These are phyloP conservation scores for Parnassius mnemosyne DNA, from an alignment of 2,888 invertebrate genomes.

Conservation along the genomic window DNA sequence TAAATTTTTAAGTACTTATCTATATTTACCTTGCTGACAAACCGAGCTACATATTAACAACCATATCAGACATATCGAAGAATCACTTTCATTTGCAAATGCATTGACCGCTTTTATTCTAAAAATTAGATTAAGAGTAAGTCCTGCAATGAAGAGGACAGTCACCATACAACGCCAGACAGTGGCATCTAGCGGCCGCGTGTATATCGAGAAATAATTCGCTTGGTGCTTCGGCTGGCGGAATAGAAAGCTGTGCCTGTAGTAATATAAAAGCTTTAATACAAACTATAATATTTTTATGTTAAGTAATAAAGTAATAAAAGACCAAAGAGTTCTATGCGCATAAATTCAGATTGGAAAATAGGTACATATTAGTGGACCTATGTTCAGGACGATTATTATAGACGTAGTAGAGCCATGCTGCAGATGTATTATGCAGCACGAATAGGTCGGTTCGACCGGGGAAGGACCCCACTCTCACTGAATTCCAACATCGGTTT, in stretches of 20 bases:
- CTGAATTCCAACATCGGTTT: no score
- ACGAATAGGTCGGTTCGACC: no score
- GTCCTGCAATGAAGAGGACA: constrained; percentile 47
- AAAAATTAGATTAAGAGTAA: constrained; percentile 46
- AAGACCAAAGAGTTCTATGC: no score
- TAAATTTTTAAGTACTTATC: background rate
- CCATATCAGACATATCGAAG: constrained; percentile 65
- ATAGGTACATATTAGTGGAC: no score
- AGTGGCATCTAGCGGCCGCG: constrained; percentile 79
- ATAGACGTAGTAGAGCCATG: no score
- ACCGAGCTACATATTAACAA: constrained; percentile 68
- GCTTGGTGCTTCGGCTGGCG: constrained; percentile 83
- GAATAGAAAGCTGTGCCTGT: constrained; percentile 83
- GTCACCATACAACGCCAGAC: constrained; percentile 80
- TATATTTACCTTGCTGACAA: constrained; percentile 68
- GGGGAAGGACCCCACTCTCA: no score
- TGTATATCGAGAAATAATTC: constrained; percentile 82
- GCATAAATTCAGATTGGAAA: no score
- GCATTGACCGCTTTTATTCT: constrained; percentile 37
- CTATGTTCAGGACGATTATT: no score
- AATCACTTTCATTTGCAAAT: constrained; percentile 47
- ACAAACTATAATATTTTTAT: background rate
- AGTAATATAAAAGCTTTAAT: constrained; percentile 27
- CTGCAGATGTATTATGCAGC: no score
- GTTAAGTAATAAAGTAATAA: no score